Evolutionary conservation across 2,797 vertebrate species (phyloP).

Genomic region (Rallus crepitans): DNA sequence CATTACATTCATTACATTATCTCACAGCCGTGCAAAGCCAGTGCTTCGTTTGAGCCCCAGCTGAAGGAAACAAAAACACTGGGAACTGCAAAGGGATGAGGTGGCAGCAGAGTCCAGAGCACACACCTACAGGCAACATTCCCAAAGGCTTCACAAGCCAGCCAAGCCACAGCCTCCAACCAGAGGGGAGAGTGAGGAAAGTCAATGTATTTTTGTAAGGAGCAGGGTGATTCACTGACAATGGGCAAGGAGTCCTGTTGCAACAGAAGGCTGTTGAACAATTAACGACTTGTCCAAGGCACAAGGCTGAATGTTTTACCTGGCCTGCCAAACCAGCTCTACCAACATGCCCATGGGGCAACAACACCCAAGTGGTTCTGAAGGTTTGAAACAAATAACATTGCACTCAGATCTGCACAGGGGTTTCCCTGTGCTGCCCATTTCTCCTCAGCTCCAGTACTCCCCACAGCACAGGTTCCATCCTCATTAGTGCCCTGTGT

Average conservation of each 20-base stretch:
- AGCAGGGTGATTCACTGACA: constrained; percentile 13
- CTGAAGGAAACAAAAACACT: constrained; percentile 40
- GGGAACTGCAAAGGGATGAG: constrained; percentile 24
- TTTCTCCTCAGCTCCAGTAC: not conserved
- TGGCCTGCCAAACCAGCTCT: not conserved
- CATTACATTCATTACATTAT: constrained; percentile 38
- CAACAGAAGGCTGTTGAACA: constrained; percentile 40
- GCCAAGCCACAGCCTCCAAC: not conserved
- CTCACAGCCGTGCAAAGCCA: constrained; percentile 10
- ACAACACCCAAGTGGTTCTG: not conserved
- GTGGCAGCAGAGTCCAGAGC: constrained; percentile 1
- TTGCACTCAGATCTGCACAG: not conserved
- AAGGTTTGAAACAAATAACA: not conserved
- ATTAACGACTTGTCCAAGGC: not conserved
- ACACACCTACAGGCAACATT: not conserved
- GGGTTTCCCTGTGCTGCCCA: not conserved
- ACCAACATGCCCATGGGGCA: not conserved
- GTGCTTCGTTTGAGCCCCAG: not conserved
- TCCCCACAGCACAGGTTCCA: not conserved
- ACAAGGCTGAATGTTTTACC: not conserved
- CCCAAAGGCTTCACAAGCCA: constrained; percentile 1
- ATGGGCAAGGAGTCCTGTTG: not conserved
- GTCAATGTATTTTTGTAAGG: not conserved
- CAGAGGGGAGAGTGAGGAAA: not conserved
- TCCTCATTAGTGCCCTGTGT: not conserved